A percentile compares a stretch with the other conserved stretches of the same genome.
phyloP scores from a whole-genome alignment of 2,797 vertebrate genomes.

The Protonibea diacanthus region DNA sequence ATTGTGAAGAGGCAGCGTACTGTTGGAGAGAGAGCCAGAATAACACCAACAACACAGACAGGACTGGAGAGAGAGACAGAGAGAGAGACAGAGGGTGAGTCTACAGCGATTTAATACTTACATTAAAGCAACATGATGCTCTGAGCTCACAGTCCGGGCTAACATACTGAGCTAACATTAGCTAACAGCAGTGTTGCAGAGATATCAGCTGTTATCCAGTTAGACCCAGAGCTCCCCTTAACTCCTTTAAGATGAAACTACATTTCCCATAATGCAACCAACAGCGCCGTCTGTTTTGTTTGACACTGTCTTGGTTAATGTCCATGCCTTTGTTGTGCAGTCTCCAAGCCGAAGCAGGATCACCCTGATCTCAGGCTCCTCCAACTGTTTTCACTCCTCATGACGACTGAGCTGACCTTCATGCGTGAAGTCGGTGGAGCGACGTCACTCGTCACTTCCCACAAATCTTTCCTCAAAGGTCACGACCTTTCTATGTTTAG shows the following conservation, averaged over 20 bases:
- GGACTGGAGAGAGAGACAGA: constrained; percentile 80
- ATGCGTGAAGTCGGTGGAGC: not conserved
- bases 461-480: constrained; percentile 43
- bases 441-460: constrained; percentile 23
- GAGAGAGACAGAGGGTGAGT: not conserved
- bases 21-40: constrained; percentile 88
- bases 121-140: too few relatives aligned
- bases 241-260: too few relatives aligned
- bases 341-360: not conserved
- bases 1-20: constrained; percentile 86
- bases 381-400: not conserved
- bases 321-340: not conserved
- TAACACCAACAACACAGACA: constrained; percentile 94
- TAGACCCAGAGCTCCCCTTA: too few relatives aligned
- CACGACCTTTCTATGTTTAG: constrained; percentile 40
- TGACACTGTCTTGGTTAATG: not conserved
- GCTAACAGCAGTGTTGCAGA: too few relatives aligned
- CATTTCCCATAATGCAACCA: constrained; percentile 18
- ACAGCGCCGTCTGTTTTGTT: not conserved
- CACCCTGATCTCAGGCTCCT: not conserved
- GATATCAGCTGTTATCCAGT: too few relatives aligned
- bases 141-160: too few relatives aligned
- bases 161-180: too few relatives aligned
- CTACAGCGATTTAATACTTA: not conserved
- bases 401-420: not conserved